Conservation (phyloP, 1,140 invertebrate genomes). For the Conopomorpha cramerella region DNA sequence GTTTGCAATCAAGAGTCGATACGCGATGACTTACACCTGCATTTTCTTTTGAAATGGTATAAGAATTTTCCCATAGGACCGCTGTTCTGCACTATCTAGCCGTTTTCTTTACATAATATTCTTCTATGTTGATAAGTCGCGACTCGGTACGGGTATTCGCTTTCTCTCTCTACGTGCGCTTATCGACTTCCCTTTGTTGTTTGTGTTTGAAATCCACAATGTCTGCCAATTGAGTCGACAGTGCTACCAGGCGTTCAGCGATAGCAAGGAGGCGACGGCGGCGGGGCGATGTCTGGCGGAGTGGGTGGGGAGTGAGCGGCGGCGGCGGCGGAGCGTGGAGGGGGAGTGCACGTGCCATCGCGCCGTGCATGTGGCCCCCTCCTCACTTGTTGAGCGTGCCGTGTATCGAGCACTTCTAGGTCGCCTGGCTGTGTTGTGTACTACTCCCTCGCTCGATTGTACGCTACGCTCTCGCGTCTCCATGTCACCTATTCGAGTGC, state of each 20-base stretch:
- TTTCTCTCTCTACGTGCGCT: background rate
- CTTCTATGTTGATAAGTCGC: no score
- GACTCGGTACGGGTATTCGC: no score
- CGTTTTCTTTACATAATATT: no score
- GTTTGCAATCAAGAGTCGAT: no score
- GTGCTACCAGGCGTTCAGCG: conserved; percentile 33
- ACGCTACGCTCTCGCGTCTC: no score
- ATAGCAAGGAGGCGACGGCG: conserved; percentile 12
- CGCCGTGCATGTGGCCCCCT: conserved; percentile 30
- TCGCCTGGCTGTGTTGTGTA: no score
- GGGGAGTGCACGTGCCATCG: conserved; percentile 36
- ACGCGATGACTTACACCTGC: no score
- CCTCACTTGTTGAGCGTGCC: conserved; percentile 42
- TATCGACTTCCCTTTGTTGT: conserved; percentile 5
- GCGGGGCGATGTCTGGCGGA: conserved; percentile 9
- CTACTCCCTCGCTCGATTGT: no score
- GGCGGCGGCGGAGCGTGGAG: conserved; percentile 10
- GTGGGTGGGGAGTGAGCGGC: conserved; percentile 9
- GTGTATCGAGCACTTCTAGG: conserved; percentile 8
- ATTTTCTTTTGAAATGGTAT: no score
- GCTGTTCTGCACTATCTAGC: no score
- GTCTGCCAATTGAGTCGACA: conserved; percentile 40
- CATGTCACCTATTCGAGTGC: no score
- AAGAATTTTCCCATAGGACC: no score
- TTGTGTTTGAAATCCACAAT: conserved; percentile 37